Conservation (phyloP, 92 coral and sea anemone species). For the Porites cylindrica region DNA sequence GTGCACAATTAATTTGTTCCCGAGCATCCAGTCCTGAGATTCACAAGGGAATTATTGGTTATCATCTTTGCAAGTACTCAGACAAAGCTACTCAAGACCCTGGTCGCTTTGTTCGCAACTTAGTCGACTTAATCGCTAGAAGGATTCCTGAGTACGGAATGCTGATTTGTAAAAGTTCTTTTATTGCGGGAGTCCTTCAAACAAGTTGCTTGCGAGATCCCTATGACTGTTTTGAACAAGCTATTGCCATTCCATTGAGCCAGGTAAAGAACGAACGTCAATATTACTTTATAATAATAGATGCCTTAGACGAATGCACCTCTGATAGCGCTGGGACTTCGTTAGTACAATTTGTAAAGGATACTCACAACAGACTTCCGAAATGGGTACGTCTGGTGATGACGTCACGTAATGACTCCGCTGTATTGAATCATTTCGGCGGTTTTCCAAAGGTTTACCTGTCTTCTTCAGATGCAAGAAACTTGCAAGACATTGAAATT, state of each 20-base stretch:
- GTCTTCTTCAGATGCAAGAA: slow-evolving; percentile 63
- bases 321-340: too few species aligned
- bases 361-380: slow-evolving; percentile 59
- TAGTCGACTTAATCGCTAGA: slow-evolving; percentile 70
- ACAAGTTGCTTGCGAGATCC: slow-evolving; percentile 58
- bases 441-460: slow-evolving; percentile 22
- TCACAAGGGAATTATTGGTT: slow-evolving; percentile 66
- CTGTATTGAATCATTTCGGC: slow-evolving; percentile 28
- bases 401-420: slow-evolving; percentile 75
- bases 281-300: too few species aligned
- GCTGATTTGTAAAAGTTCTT: slow-evolving; percentile 26
- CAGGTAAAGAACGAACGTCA: too few species aligned
- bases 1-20: slow-evolving; percentile 76
- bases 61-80: slow-evolving; percentile 72
- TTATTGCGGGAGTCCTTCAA: slow-evolving; percentile 49
- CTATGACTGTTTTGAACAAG: slow-evolving; percentile 66
- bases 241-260: slow-evolving; percentile 56
- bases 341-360: slow-evolving; percentile 55
- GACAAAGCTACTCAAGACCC: slow-evolving; percentile 60
- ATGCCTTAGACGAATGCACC: too few species aligned
- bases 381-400: slow-evolving; percentile 69
- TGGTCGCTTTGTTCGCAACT: slow-evolving; percentile 75
- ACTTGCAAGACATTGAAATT: slow-evolving; percentile 71
- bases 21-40: slow-evolving; percentile 61
- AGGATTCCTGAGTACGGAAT: slow-evolving; percentile 48